A percentile compares a stretch with the other conserved stretches of the same genome.
Conservation (phyloP, 2,888 invertebrate genomes). For the Troides helena region DNA sequence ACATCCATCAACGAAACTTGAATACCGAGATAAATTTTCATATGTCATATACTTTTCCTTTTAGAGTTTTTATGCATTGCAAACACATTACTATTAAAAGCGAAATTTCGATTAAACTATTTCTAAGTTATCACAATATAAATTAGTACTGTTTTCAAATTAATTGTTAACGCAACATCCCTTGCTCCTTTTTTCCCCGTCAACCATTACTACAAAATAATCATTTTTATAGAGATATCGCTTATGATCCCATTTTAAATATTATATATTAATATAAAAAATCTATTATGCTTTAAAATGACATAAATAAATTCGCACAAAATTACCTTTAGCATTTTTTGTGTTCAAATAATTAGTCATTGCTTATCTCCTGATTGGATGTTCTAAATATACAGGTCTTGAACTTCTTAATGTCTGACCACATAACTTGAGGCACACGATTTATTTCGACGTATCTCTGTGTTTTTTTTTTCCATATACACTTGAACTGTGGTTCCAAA, state of each 20-base stretch:
- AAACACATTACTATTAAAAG: not conserved
- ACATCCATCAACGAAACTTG: not conserved
- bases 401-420: not conserved
- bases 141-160: no score
- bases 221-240: not conserved
- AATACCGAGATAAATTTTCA: not conserved
- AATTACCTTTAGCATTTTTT: not conserved
- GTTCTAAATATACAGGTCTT: not conserved
- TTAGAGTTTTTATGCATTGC: not conserved
- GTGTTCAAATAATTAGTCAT: not conserved
- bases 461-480: not conserved
- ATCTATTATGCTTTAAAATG: not conserved
- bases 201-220: not conserved
- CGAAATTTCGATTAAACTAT: no score
- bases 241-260: not conserved
- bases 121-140: no score
- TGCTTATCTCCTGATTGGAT: not conserved
- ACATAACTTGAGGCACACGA: not conserved
- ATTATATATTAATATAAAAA: not conserved
- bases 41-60: not conserved
- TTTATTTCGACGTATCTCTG: not conserved
- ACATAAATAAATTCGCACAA: not conserved
- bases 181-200: not conserved
- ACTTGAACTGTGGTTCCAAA: not conserved
- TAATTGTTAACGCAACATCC: not conserved